Percentiles rank a stretch among this genome's conserved stretches.
Conservation (phyloP, 2,888 invertebrate species). For the Pogonocherus hispidulus region DNA sequence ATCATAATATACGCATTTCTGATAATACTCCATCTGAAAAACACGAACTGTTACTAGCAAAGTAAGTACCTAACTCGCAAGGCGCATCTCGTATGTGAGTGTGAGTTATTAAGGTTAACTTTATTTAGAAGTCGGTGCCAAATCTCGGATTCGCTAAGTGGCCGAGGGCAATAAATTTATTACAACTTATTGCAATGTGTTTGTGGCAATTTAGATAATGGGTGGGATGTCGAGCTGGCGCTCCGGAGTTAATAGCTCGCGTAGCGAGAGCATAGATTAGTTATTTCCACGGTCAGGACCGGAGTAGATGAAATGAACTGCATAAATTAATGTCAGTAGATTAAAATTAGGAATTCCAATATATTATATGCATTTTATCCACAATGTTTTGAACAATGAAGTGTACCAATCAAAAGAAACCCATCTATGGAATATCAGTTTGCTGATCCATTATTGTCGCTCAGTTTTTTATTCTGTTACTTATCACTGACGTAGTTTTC, state of each 20-base stretch:
- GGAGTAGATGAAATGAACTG: too few relatives aligned
- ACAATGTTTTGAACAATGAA: too few relatives aligned
- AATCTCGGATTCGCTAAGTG: conserved; percentile 35
- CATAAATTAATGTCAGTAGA: too few relatives aligned
- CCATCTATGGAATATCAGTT: too few relatives aligned
- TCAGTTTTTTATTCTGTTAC: too few relatives aligned
- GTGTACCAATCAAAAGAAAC: too few relatives aligned
- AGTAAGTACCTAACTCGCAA: conserved; percentile 3
- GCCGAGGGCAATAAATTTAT: conserved; percentile 46
- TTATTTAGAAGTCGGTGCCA: conserved; percentile 35
- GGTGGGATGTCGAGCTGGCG: conserved; percentile 12
- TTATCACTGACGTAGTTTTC: too few relatives aligned
- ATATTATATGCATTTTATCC: too few relatives aligned
- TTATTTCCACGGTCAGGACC: background rate
- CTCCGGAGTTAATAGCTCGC: conserved; percentile 2
- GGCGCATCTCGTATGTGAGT: conserved; percentile 7
- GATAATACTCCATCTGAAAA: background rate
- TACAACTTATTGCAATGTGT: conserved; percentile 43
- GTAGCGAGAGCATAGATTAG: background rate
- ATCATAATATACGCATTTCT: background rate
- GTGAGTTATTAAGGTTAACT: conserved; percentile 30
- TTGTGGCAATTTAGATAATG: conserved; percentile 35
- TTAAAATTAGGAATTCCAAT: too few relatives aligned
- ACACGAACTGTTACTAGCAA: background rate
- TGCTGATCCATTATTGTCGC: too few relatives aligned